A percentile compares a stretch with the other conserved stretches of the same genome.
phyloP scores from a whole-genome alignment of 2,888 invertebrate genomes.

The Hedya salicella region DNA sequence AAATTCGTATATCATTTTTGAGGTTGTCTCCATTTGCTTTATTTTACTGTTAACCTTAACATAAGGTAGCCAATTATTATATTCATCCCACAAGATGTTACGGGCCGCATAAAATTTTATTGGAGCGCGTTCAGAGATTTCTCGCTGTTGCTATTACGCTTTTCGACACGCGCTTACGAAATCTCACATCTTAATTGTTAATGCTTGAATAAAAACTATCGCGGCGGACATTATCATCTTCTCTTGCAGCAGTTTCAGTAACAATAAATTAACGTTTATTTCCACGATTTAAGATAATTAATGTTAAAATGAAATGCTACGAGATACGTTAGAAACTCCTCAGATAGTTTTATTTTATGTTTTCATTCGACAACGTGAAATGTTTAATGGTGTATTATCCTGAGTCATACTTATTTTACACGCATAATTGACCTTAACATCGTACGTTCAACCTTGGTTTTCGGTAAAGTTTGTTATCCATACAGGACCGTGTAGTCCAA shows the following conservation, averaged over 20 bases:
- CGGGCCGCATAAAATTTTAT: constrained; percentile 35
- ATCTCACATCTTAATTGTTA: constrained; percentile 41
- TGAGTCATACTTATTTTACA: not conserved
- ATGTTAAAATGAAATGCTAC: constrained; percentile 21
- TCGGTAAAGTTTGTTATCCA: not conserved
- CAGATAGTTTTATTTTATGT: not conserved
- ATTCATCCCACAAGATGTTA: constrained; percentile 28
- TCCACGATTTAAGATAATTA: constrained; percentile 29
- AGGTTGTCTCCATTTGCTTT: not conserved
- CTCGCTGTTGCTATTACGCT: constrained; percentile 23
- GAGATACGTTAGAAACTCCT: constrained; percentile 6
- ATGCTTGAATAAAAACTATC: constrained; percentile 30
- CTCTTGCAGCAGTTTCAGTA: constrained; percentile 21
- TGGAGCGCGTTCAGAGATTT: constrained; percentile 33
- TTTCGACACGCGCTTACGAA: constrained; percentile 41
- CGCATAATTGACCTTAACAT: not conserved
- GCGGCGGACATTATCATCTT: constrained; percentile 5
- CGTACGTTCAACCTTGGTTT: not conserved
- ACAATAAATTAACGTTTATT: constrained; percentile 35
- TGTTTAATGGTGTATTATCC: not conserved
- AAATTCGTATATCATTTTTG: not conserved
- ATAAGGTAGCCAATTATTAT: constrained; percentile 21
- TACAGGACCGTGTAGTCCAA: constrained; percentile 9
- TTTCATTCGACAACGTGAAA: not conserved
- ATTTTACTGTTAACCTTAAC: not conserved